A percentile compares a stretch with the other conserved stretches of the same genome.
phyloP scores from a whole-genome alignment of 2,113 vertebrate species.

The Trogon surrucura region DNA sequence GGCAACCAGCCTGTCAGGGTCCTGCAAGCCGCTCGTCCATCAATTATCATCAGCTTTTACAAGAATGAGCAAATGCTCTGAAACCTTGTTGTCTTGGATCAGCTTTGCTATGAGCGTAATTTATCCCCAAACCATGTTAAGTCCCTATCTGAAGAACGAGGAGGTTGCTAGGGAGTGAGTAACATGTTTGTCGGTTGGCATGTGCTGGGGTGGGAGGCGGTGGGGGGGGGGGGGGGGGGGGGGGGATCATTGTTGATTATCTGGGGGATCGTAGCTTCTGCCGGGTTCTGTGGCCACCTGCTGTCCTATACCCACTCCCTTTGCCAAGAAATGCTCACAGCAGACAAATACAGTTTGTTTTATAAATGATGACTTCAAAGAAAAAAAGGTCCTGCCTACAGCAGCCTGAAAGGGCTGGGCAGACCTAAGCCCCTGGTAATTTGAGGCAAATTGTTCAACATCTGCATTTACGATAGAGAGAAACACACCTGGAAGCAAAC shows the following conservation, averaged over 20 bases:
- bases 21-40: slow-evolving; percentile 85
- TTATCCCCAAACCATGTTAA: slow-evolving; percentile 59
- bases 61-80: slow-evolving; percentile 80
- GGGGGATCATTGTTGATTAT: neutral
- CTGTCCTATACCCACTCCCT: neutral
- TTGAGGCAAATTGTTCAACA: neutral
- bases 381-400: neutral
- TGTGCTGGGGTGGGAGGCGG: neutral
- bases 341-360: neutral
- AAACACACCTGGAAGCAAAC: neutral
- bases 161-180: slow-evolving; percentile 48
- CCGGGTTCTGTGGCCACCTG: slow-evolving; percentile 41
- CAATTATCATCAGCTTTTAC: slow-evolving; percentile 94
- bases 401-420: neutral
- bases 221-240: fast-evolving
- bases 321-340: slow-evolving; percentile 2
- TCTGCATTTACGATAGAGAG: neutral
- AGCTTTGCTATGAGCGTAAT: slow-evolving; percentile 52
- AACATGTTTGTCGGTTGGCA: slow-evolving; percentile 41
- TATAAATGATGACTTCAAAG: neutral
- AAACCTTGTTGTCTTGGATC: slow-evolving; percentile 82
- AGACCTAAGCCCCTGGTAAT: neutral
- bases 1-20: slow-evolving; percentile 90
- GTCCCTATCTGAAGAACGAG: slow-evolving; percentile 54
- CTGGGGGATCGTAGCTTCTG: slow-evolving; percentile 29